Evolutionary conservation across 2,888 invertebrate genomes (phyloP), one percentile per base, ranked within the genome.

Genomic region (Leucania comma): DNA sequence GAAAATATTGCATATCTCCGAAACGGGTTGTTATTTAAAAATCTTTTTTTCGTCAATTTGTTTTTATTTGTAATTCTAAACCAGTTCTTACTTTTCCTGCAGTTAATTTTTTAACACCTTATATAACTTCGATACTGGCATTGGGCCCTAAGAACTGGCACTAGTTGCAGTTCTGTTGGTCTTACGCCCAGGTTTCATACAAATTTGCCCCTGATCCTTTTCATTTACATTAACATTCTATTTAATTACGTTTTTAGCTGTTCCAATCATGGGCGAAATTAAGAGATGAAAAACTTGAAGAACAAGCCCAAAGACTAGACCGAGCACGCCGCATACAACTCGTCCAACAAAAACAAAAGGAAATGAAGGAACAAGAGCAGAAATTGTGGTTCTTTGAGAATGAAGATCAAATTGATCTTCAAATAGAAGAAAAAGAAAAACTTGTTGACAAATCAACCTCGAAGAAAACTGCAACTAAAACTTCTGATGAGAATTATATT

Each of bases 371-470:
- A 32, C 87, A 93, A 57, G 97, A 96, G 87, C 98, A 98, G 87
- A 96, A 96, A 81, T 89, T 97, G 64, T 97, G 97, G 97, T 98
- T 98, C 96, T 98, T 98, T 93, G 98, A 98, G 74, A 97, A 98
- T 88, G 97, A 98, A 89, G 98, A 98, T 53, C 91, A 97, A 84
- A 96, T 98, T 82, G 98, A 98, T 86, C 93, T 98, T 58, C 90
- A 96, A 90, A 98, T 98, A 83, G 97, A 97, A 87, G 92, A 96
- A 91, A 89, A 97, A 96, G 89, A 95, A 91, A 89, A 93, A 92
- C 65, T 92, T 77, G 84, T 85, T 56, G 89, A 91, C 51, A 85
- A 80, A 42, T 72, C 85, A 57, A 42, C 68, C 38, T 94, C 92
- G 48, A 96, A 96, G 81, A 96, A 96, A 83, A 96, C 93, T 87